These are phyloP conservation scores for Calidris pugnax DNA, from an alignment of 2,113 vertebrate species.

Conservation along the genomic window DNA sequence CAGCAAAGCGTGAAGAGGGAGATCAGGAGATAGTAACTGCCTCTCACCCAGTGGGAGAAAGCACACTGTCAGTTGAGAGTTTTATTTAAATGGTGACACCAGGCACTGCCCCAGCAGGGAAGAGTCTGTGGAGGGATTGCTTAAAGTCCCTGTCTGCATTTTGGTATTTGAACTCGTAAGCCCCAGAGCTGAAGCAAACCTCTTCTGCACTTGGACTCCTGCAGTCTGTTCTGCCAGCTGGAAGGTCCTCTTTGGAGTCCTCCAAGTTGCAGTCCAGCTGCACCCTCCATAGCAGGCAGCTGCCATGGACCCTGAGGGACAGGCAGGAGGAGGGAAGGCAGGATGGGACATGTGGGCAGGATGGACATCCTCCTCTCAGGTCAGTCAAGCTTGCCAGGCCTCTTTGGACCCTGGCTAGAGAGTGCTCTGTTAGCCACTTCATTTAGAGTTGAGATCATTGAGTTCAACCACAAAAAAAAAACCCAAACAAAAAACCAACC, in stretches of 20 bases:
- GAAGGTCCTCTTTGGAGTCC: neutral
- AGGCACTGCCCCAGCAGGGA: neutral
- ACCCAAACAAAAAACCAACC: neutral
- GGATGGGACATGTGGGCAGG: neutral
- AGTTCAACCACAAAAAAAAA: no score
- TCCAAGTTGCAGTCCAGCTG: neutral
- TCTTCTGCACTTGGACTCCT: neutral
- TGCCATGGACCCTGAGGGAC: neutral
- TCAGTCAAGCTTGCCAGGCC: neutral
- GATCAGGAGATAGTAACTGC: neutral
- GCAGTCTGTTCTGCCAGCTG: neutral
- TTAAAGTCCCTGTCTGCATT: neutral
- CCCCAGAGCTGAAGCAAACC: neutral
- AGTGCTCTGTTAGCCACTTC: neutral
- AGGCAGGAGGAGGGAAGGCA: neutral
- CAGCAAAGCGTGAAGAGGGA: neutral
- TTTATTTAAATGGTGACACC: neutral
- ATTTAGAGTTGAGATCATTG: no score
- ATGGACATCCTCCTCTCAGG: neutral
- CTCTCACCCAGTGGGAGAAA: neutral
- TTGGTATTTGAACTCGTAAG: neutral
- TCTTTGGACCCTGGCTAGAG: neutral
- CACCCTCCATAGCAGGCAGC: neutral
- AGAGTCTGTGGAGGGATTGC: neutral
- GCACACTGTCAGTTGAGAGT: accelerated